Evolutionary conservation across 2,888 invertebrate genomes (phyloP), one percentile per base, ranked within the genome.

Genomic region (Xiphydria camelus): DNA sequence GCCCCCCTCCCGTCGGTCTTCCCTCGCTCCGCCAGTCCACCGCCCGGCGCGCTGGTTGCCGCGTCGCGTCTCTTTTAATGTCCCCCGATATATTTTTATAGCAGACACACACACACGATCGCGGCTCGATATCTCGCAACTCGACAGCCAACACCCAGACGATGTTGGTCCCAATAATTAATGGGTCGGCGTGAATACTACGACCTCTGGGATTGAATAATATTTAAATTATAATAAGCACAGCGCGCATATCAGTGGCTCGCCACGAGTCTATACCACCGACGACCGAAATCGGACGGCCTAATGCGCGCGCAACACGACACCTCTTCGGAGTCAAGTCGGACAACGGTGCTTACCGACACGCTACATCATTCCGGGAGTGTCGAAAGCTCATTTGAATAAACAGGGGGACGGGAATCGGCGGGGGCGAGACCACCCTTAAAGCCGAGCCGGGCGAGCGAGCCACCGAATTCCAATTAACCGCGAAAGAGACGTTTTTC

Each of bases 331-430:
- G 38, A 41, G 22, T 38, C 12, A 40, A 33, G n/a, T 32, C 39
- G 25, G 51, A 41, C 33, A 22, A 48, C 41, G 47, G 40, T 26
- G 49, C 41, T 54, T 38, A 45, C 41, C 37, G 23, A 41, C 42
- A 41, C 41, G 50, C 47, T 47, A 47, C 41, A 51, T 54, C 47
- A 49, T 45, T 49, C 44, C 34, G 25, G 17, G 45, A 45, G 57
- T 55, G 56, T 53, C 55, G 53, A 58, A 57, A 50, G 52, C 58
- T 57, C 50, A 59, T 55, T 57, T 54, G 54, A 57, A 59, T 59
- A 57, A 55, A 55, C 51, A 49, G 46, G 35, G 32, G 37, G 14
- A 39, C 26, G 10, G 20, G 17, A 39, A 35, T 37, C 19, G 37
- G 38, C 34, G 41, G 34, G 31, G 23, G 22, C 47, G 36, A 34